Base-by-base conservation (phyloP, 2,113 vertebrate genomes). In the Macquaria ambigua region DNA sequence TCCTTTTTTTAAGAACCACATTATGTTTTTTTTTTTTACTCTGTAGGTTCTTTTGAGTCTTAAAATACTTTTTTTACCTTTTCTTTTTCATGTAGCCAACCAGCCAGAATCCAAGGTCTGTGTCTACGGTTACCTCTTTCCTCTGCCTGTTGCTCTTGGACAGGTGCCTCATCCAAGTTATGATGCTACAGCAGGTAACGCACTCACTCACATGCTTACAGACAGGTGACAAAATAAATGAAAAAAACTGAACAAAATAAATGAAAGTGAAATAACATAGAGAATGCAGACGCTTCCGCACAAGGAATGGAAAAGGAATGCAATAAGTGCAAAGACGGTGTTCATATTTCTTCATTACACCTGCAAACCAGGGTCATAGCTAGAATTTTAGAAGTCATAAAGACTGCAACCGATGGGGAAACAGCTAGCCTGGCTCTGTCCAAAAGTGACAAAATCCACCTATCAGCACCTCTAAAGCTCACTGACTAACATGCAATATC, bases 81-180 rank as follows among this genome's bases (percentile, higher is more conserved):
- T 73, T 16, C 1, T 21, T 81, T 86, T 82, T 64, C 82, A 55
- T 76, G 6, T 75, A 98, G 97, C 96, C 74, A 97, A 96, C 90
- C 97, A 98, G 83, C 96, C 96, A 7, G 94, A 95, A 39, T 94
- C 95, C 67, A 98, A 98, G 88, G 76, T 93, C 78, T 98, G 97
- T 87, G 91, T 96, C 89, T 95, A 96, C 8, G 97, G 97, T 56
- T 98, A 97, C 92, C 96, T 98, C 58, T 98, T 98, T 83, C 97
- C 97, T 7, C 91, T 97, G 91, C 97, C 97, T 12, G 95, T 97
- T 14, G 92, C 96, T 7, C 74, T 96, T 0, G 97, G 96, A 86
- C 96, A 93, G 53, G 95, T 97, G 50, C 96, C 96, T 64, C 96
- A 97, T n/a, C 96, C 96, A 25, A 96, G 88, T 59, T 97, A 97